Evolutionary conservation across 1,140 invertebrate genomes (phyloP), one percentile per base, ranked within the genome.

Genomic region (Maconellicoccus hirsutus): DNA sequence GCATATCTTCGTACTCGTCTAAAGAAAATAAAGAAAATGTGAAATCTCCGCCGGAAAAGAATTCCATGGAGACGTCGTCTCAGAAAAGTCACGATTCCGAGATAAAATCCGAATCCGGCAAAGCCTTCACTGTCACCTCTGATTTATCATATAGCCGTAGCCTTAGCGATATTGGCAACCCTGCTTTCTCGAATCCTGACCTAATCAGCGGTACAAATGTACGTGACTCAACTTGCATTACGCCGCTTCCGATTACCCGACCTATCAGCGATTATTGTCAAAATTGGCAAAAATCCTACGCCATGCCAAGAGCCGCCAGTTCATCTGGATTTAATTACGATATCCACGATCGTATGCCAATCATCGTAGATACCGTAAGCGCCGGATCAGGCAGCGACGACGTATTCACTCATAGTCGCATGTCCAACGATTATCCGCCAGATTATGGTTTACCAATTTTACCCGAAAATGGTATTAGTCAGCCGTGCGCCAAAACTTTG

Each of bases 381-480:
- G 70, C 69, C n/a, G 72, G 72, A 8, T 70, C 72, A 21, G 72
- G 72, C 0, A 70, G 69, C n/a, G 72, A 72, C 61, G 72, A 72
- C n/a, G 72, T 72, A n/a, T 72, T 72, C 21, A 70, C 72, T 42
- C 70, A 72, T 69, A 72, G 38, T 7, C 61, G 38, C 25, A 23
- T 73, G 61, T 59, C 63, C 19, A 76, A 76, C 42, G 76, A 75
- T 10, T 79, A 77, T 71, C 79, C 79, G 8, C 71, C 76, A 12
- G 78, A 80, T 71, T 80, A 78, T 72, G 79, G 79, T 23, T 72
- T 80, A 22, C 79, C 77, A 1, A 78, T 78, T 66, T 71, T 76
- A 21, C 73, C 73, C 25, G 61, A 6, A 25, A 52, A 27, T 26
- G 42, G 26, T 16, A 10, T 69, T 16, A 71, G 52, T 26, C 72